Percentiles rank a stretch among this genome's conserved stretches.
phyloP scores from a whole-genome alignment of 2,113 vertebrate genomes.

The Abramis brama region DNA sequence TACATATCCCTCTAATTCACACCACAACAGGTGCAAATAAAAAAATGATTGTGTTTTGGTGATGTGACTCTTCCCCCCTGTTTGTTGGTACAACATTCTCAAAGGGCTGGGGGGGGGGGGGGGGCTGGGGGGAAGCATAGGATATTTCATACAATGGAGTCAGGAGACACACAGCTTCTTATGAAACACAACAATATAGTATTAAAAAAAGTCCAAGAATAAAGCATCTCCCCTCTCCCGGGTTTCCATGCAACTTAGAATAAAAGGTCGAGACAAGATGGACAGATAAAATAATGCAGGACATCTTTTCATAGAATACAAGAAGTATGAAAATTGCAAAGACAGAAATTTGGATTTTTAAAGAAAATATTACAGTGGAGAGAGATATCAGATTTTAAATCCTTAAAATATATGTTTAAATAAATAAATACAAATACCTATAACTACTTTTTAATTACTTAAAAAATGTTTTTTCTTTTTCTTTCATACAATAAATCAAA shows the following conservation, averaged over 20 bases:
- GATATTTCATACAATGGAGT: conserved; percentile 39
- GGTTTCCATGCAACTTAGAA: conserved; percentile 98
- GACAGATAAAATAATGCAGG: conserved; percentile 76
- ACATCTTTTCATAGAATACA: conserved; percentile 72
- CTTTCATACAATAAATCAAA: background rate
- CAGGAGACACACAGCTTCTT: conserved; percentile 7
- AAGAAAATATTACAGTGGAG: background rate
- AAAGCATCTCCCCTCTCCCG: conserved; percentile 76
- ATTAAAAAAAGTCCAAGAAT: conserved; percentile 73
- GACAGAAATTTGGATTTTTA: background rate
- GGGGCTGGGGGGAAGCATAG: too few species aligned
- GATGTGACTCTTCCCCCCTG: conserved; percentile 16
- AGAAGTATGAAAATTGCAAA: conserved; percentile 59
- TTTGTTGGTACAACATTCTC: conserved; percentile 32
- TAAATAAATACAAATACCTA: conserved; percentile 53
- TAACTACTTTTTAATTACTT: background rate
- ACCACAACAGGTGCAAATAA: conserved; percentile 59
- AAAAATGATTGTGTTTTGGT: conserved; percentile 55
- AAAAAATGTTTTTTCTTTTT: too few species aligned
- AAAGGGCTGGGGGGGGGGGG: too few species aligned
- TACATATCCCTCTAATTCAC: conserved; percentile 47
- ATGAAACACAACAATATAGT: conserved; percentile 46
- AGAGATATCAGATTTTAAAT: background rate
- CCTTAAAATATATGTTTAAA: conserved; percentile 15
- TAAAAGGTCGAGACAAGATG: conserved; percentile 89